These are phyloP conservation scores for Drosophila borealis DNA, from an alignment of 2,888 invertebrate species.

Conservation along the genomic window DNA sequence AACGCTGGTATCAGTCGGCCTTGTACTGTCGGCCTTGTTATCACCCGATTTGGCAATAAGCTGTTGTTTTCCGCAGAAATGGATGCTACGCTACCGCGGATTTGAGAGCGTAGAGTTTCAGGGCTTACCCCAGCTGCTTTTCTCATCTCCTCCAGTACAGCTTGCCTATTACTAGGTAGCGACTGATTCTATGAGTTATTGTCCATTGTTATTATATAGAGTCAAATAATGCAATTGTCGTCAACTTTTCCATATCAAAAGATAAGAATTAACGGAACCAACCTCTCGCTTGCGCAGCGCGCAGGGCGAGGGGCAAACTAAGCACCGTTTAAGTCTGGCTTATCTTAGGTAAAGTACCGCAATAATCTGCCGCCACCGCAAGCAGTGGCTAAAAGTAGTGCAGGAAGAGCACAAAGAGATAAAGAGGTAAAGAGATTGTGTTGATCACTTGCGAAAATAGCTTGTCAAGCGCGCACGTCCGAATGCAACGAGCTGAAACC, in stretches of 20 bases:
- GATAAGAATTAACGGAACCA: background rate
- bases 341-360: too few species aligned
- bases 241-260: background rate
- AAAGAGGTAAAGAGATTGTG: too few species aligned
- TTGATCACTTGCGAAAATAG: too few species aligned
- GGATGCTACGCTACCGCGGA: background rate
- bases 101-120: too few species aligned
- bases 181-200: background rate
- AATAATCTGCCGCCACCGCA: too few species aligned
- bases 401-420: too few species aligned
- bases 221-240: background rate
- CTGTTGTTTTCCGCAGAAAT: background rate
- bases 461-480: too few species aligned
- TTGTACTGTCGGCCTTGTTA: conserved; percentile 3
- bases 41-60: background rate
- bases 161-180: conserved; percentile 2
- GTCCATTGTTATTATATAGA: conserved; percentile 8
- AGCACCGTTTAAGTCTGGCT: too few species aligned
- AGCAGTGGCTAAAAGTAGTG: too few species aligned
- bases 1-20: conserved; percentile 9
- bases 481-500: too few species aligned
- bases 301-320: too few species aligned
- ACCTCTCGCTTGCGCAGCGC: too few species aligned
- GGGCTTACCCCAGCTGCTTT: conserved; percentile 6
- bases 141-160: conserved; percentile 1